A percentile compares a stretch with the other conserved stretches of the same genome.
These are phyloP conservation scores for Noctua comes DNA, from an alignment of 2,888 invertebrate genomes.

Conservation along the genomic window DNA sequence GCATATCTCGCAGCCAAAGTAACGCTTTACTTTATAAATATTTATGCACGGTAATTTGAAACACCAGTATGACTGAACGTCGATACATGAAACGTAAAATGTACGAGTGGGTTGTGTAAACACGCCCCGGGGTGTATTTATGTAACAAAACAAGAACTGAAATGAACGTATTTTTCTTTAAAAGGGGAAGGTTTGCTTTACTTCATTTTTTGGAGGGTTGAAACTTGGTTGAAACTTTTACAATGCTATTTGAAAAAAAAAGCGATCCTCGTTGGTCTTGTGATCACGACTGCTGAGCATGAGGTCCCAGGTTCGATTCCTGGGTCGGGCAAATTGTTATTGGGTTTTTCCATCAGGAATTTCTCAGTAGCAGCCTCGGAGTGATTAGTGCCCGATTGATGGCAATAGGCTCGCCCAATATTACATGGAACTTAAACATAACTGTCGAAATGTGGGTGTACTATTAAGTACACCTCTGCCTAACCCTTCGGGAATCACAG, in stretches of 20 bases:
- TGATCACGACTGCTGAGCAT: not conserved
- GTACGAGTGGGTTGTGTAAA: slow-evolving; percentile 44
- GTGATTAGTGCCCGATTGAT: not conserved
- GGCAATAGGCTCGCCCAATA: not conserved
- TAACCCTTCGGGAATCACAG: not conserved
- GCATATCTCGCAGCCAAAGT: slow-evolving; percentile 14
- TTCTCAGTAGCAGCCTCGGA: not conserved
- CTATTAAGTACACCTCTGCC: not conserved
- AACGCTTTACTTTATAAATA: slow-evolving; percentile 43
- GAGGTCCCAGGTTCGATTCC: not conserved
- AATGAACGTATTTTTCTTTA: slow-evolving; percentile 50
- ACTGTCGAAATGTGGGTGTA: not conserved
- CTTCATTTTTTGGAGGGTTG: slow-evolving; percentile 7
- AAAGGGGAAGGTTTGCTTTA: slow-evolving; percentile 29
- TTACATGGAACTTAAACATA: not conserved
- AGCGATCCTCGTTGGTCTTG: not conserved
- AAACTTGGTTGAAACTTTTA: not conserved
- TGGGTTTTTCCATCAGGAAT: not conserved
- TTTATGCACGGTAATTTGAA: slow-evolving; percentile 51
- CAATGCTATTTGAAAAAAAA: not conserved
- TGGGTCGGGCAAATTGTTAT: not conserved
- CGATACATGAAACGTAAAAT: slow-evolving; percentile 49
- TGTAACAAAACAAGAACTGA: slow-evolving; percentile 61
- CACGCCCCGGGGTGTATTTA: slow-evolving; percentile 54
- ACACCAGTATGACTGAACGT: slow-evolving; percentile 33